Conservation (phyloP, 2,797 vertebrate species). For the Xenentodon cancila region DNA sequence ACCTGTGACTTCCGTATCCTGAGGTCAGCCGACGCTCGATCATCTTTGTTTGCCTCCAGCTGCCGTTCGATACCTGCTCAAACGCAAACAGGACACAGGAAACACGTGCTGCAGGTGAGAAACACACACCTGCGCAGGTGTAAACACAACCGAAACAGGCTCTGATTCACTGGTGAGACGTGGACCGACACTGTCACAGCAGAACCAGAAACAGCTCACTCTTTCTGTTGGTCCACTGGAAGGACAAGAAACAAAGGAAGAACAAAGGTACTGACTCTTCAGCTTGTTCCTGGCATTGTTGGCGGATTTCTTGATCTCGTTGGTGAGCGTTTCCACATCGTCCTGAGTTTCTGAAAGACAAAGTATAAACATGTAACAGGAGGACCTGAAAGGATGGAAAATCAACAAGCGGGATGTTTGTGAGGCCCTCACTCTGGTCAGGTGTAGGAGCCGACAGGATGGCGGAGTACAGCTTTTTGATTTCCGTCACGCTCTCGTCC, state of each 20-base stretch:
- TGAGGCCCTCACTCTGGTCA: slow-evolving; percentile 87
- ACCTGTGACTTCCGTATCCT: slow-evolving; percentile 97
- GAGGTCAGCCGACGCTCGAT: slow-evolving; percentile 88
- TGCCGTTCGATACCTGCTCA: slow-evolving; percentile 88
- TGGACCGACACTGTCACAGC: too few relatives aligned
- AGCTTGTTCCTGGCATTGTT: slow-evolving; percentile 93
- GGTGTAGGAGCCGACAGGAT: slow-evolving; percentile 93
- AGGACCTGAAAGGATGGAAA: too few relatives aligned
- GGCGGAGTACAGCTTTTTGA: slow-evolving; percentile 92
- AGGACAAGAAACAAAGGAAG: not conserved
- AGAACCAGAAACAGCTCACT: too few relatives aligned
- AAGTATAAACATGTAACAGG: not conserved
- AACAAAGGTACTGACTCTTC: slow-evolving; percentile 84
- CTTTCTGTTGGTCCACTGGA: too few relatives aligned
- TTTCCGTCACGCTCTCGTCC: slow-evolving; percentile 88
- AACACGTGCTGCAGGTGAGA: not conserved
- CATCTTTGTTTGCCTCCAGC: slow-evolving; percentile 88
- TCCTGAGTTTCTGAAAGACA: slow-evolving; percentile 89
- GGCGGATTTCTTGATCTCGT: slow-evolving; percentile 93
- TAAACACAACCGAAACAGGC: too few relatives aligned
- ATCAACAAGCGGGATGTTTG: too few relatives aligned
- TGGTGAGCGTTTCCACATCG: slow-evolving; percentile 88
- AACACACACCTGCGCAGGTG: not conserved
- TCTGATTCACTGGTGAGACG: too few relatives aligned
- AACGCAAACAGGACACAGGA: not conserved